phyloP scores from a whole-genome alignment of 2,113 vertebrate genomes.

The Gambusia holbrooki region DNA sequence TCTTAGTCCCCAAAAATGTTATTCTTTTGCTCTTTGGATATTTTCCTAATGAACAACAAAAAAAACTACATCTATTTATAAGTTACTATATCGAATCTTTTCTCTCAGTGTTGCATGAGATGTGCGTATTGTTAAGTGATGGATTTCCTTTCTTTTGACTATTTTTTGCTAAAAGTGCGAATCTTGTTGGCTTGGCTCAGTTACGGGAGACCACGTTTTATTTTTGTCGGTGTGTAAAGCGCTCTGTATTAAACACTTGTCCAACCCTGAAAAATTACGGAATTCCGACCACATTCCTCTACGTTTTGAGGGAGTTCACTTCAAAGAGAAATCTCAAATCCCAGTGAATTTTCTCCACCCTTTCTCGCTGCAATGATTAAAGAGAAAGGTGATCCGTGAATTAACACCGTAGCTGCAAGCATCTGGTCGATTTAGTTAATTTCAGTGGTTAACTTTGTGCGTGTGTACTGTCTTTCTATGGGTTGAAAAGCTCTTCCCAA shows the following conservation, averaged over 20 bases:
- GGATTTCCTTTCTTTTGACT: conserved; percentile 7
- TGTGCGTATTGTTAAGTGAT: conserved; percentile 25
- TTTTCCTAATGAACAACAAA: not conserved
- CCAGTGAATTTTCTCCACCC: not conserved
- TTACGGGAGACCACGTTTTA: conserved; percentile 42
- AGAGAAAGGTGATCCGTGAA: not conserved
- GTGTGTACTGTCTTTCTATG: not conserved
- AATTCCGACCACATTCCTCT: not conserved
- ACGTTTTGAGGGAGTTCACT: conserved; percentile 8
- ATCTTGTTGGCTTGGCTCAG: conserved; percentile 63
- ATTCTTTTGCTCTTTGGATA: not conserved
- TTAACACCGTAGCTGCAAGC: not conserved
- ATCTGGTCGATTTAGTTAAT: not conserved
- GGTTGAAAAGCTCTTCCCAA: not conserved
- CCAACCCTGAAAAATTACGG: not conserved
- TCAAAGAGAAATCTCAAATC: conserved; percentile 1
- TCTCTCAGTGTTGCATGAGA: conserved; percentile 47
- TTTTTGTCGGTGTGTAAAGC: conserved; percentile 7
- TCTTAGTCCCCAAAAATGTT: not conserved
- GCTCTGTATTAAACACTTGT: conserved; percentile 11
- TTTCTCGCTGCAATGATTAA: not conserved
- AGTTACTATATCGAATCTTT: conserved; percentile 64
- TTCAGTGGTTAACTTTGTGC: not conserved
- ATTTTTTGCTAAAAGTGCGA: not conserved
- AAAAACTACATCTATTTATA: not conserved